Conservation (phyloP, 2,113 vertebrate genomes). For the Sigmodon hispidus region DNA sequence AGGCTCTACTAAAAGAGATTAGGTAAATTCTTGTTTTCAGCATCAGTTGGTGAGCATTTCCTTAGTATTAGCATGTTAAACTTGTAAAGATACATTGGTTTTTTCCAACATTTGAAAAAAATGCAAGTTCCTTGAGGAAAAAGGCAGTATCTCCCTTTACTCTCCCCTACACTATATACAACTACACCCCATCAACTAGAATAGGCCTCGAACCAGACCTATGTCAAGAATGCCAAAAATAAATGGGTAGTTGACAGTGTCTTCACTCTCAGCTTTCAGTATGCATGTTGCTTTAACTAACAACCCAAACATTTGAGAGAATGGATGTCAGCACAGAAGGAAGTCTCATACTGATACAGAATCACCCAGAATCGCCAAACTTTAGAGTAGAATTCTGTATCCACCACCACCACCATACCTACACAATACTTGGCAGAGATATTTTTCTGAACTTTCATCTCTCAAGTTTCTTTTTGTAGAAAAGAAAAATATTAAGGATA, state of each 20-base stretch:
- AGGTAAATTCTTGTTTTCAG: background rate
- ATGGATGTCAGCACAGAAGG: background rate
- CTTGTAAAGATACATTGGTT: background rate
- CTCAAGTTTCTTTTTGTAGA: background rate
- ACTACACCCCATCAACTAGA: background rate
- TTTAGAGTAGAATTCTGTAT: background rate
- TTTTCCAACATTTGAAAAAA: background rate
- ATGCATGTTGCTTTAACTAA: background rate
- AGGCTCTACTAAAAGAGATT: background rate
- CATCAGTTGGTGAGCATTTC: background rate
- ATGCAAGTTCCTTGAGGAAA: background rate
- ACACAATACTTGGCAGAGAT: background rate
- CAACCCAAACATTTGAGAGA: rapidly evolving
- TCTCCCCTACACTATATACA: background rate
- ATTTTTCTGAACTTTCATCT: background rate
- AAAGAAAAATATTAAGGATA: background rate
- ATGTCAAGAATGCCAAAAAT: background rate
- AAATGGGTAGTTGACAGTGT: background rate
- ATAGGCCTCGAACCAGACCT: background rate
- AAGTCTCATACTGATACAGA: background rate
- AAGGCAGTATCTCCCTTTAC: background rate
- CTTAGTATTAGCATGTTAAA: background rate
- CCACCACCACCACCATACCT: too few relatives aligned
- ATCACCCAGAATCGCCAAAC: background rate
- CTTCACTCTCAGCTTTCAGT: background rate